Evolutionary conservation across 2,888 invertebrate species (phyloP), one percentile per base, ranked within the genome.

Genomic region (Punctoribates punctum): DNA sequence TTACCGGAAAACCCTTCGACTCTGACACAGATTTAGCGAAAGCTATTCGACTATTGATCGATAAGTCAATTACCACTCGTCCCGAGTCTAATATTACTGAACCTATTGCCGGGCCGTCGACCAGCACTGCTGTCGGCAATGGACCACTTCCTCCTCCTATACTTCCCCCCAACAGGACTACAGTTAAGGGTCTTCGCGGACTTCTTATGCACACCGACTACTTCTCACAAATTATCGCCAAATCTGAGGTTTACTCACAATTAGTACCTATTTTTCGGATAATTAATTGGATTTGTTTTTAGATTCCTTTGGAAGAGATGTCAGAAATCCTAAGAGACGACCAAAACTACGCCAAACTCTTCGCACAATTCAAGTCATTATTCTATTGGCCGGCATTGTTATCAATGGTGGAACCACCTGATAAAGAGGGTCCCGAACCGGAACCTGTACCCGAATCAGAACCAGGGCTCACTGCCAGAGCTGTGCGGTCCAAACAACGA

Each of bases 311-410:
- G 20, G 70, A 70, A 38, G 9, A 20, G n/a, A n/a, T 42, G 17
- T 11, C 8, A 2, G n/a, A 17, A 9, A 46, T 17, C 0, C 42
- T 72, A 2, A 15, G 25, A 46, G 15, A 25, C 17, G 23, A 72
- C 25, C 48, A 6, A 48, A 46, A 51, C 17, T 73, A 73, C 25
- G 6, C 11, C 1, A 73, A 34, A 73, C 73, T 73, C 0, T 73
- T 48, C 11, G 34, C 38, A 6, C 29, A 51, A 60, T 73, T 73
- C 73, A 60, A 38, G 34, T 54, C 57, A 57, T n/a, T 73, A 29
- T 73, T 73, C 51, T 27, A 13, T 60, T 73, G 73, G 73, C 73
- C 73, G 54, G 73, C 73, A 13, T n/a, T 73, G 34, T 11, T 73
- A 8, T 73, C 73, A 17, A 38, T 60, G 60, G 11, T 23, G 0